Conservation (phyloP, 2,888 invertebrate genomes). For the Volucella bombylans region DNA sequence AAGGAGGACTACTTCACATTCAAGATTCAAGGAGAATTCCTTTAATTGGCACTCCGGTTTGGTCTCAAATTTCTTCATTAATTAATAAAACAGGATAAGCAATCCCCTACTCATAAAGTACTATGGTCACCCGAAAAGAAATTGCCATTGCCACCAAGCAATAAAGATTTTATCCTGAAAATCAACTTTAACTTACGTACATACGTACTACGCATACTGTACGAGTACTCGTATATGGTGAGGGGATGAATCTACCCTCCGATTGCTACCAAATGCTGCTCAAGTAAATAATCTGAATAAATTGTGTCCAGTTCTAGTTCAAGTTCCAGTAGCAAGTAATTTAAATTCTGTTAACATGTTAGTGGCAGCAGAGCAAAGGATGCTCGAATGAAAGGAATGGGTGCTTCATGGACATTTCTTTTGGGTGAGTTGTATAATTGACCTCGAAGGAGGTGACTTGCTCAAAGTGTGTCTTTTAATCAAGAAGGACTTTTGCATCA, state of each 20-base stretch:
- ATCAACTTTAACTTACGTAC: conserved; percentile 47
- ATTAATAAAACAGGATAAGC: conserved; percentile 73
- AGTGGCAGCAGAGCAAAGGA: not conserved
- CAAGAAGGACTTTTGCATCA: too few species aligned
- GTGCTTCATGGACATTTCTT: not conserved
- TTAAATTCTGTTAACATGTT: conserved; percentile 55
- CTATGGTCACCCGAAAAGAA: conserved; percentile 17
- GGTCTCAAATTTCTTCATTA: conserved; percentile 72
- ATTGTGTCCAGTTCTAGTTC: conserved; percentile 35
- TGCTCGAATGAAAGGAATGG: too few species aligned
- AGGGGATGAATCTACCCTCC: conserved; percentile 22
- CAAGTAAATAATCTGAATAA: conserved; percentile 59
- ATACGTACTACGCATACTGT: too few species aligned
- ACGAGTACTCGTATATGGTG: too few species aligned
- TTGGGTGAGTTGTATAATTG: too few species aligned
- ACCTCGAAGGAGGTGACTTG: too few species aligned
- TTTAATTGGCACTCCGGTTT: conserved; percentile 65
- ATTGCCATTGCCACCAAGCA: conserved; percentile 36
- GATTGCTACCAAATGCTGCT: conserved; percentile 49
- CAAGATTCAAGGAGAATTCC: conserved; percentile 58
- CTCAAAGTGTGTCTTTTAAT: too few species aligned
- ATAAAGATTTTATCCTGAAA: conserved; percentile 68
- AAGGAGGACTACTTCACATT: conserved; percentile 13
- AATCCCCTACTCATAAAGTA: conserved; percentile 48
- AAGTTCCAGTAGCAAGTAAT: conserved; percentile 18